phyloP scores from a whole-genome alignment of 2,797 vertebrate genomes.

The Todus mexicanus region DNA sequence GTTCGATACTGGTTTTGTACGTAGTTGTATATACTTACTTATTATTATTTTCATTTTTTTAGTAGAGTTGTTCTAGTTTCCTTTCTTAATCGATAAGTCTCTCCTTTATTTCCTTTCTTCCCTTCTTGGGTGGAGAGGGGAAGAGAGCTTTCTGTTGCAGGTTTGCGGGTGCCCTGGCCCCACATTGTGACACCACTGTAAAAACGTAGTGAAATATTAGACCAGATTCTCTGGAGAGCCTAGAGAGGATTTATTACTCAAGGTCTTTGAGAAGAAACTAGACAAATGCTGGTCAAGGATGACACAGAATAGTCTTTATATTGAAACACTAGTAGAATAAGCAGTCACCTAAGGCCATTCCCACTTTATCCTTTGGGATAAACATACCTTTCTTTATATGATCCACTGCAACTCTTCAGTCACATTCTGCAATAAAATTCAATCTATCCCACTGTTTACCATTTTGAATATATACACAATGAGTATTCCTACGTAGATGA shows the following conservation, averaged over 20 bases:
- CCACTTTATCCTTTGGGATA: neutral
- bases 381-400: neutral
- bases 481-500: neutral
- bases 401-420: neutral
- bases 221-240: neutral
- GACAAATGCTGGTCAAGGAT: neutral
- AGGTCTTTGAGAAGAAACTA: neutral
- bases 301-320: neutral
- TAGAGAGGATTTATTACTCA: neutral
- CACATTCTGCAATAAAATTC: neutral
- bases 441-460: neutral
- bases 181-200: no score
- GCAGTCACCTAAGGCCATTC: neutral
- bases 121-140: no score
- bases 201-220: neutral
- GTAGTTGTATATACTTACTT: no score
- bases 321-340: neutral
- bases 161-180: no score
- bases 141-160: no score
- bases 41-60: no score
- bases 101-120: no score
- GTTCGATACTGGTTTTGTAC: no score
- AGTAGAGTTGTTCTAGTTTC: no score
- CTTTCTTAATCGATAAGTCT: no score
- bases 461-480: neutral